Evolutionary conservation across 2,113 vertebrate species (phyloP).

Genomic region (Piprites chloris): DNA sequence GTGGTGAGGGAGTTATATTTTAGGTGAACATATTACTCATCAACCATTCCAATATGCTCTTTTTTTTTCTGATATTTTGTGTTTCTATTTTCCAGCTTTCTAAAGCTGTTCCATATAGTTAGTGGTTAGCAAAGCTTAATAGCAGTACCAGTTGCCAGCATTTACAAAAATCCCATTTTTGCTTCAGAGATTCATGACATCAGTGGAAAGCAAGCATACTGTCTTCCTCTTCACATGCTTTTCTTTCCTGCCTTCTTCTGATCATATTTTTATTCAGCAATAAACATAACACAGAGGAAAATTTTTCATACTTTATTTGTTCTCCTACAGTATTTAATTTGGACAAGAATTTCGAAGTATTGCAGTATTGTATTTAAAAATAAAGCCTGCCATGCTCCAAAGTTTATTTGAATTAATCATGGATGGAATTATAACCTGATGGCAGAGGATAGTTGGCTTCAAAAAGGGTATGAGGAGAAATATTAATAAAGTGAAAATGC

Average conservation of each 20-base stretch:
- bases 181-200: not conserved
- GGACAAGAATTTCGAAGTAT: not conserved
- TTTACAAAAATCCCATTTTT: not conserved
- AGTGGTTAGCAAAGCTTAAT: not conserved
- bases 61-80: not conserved
- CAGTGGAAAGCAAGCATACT: not conserved
- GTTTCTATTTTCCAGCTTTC: not conserved
- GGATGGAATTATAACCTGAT: not conserved
- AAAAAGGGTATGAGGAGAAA: not conserved
- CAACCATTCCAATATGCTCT: not conserved
- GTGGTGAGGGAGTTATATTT: not conserved
- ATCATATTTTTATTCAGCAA: not conserved
- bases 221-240: not conserved
- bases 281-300: not conserved
- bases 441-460: not conserved
- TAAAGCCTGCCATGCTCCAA: not conserved
- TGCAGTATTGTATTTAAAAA: constrained; percentile 32
- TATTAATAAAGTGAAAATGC: constrained; percentile 37
- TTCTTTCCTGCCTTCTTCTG: not conserved
- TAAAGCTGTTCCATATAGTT: not conserved
- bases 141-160: not conserved
- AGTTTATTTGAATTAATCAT: constrained; percentile 18
- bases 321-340: not conserved
- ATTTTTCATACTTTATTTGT: not conserved
- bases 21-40: not conserved